Base-by-base conservation (phyloP, 2,797 vertebrate genomes). In the Neomorphus geoffroyi region DNA sequence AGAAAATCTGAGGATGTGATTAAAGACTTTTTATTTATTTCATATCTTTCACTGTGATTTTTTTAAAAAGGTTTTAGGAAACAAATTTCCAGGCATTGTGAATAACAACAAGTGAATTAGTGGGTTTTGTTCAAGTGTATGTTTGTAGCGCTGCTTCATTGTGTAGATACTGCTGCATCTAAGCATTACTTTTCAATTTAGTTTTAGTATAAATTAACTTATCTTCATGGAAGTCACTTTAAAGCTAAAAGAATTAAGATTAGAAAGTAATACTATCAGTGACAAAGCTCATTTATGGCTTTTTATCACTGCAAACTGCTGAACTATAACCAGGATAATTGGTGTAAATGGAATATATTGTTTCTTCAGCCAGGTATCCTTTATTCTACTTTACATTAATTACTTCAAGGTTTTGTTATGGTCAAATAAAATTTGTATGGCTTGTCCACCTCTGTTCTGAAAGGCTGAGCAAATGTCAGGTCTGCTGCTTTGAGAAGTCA, bases 171-270 rank as follows among this genome's bases (percentile, higher is more conserved):
- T 94, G 60, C 88, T 93, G 85, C 81, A 95, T 83, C 69, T 95
- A 91, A 87, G 86, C 80, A 73, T 90, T 96, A 95, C 86, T 97
- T 97, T 97, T 96, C 88, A 93, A 93, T 96, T 96, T 95, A 89
- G 96, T 97, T 97, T 97, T 93, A 72, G 67, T 94, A 95, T 94
- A 97, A 97, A 97, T 97, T 96, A 96, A 95, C 84, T 97, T 97
- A 96, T 96, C 94, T 96, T 86, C 74, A 83, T 96, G 91, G 45
- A 96, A 94, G 74, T 90, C 79, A 50, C 66, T 96, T 96, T 97
- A 97, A 96, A 97, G 81, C 93, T 97, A 96, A 97, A 97, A 97
- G 91, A 95, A 97, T 98, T 96, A 96, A 97, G 96, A 97, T 97
- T 97, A 96, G 92, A 96, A 97, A 97, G 95, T 87, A 97, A 96